Base-by-base conservation (phyloP, 1,140 invertebrate genomes). In the Choristoneura fumiferana region DNA sequence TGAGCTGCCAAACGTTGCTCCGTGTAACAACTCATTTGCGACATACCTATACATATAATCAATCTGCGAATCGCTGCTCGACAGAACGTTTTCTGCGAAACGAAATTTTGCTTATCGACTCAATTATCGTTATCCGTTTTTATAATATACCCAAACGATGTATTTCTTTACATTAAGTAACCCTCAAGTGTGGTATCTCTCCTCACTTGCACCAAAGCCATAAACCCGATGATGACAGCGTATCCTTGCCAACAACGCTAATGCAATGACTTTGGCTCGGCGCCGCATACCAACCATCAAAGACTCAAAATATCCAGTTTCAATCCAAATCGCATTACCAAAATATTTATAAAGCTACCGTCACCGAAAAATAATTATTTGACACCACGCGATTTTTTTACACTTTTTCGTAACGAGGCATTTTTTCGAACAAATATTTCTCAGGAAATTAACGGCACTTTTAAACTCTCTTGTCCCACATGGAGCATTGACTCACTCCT, bases 241-340 rank as follows among this genome's bases (percentile, higher is more conserved):
- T 76, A 77, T 80, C 77, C 68, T 78, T 80, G 78, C 77, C 74
- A 76, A 76, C 67, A 73, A 64, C 64, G 63, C 69, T 73, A 78
- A 76, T 73, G 76, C 78, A 74, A 77, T 65, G 43, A 18, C 43
- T 49, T 49, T 49, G 43, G 43, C 43, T 33, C 43, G 2, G 17
- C 18, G 43, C 18, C 43, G 43, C 43, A 49, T 49, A 14, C 43
- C 43, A 18, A 17, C 40, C 40, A 10, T 29, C 22, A 6, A 29
- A 29, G 2, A 29, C 6, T 6, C 6, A 29, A 29, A 45, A 49
- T 49, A 18, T 49, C 18, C 18, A 49, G 8, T 22, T 22, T 33
- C 22, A 49, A 49, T 49, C 22, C 17, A 49, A 29, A 29, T 29
- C 22, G 22, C 22, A 18, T 29, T 14, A 22, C 14, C 14, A 9